These are phyloP conservation scores for Myrmophylax atrothorax DNA, from an alignment of 2,113 vertebrate genomes.

Conservation along the genomic window DNA sequence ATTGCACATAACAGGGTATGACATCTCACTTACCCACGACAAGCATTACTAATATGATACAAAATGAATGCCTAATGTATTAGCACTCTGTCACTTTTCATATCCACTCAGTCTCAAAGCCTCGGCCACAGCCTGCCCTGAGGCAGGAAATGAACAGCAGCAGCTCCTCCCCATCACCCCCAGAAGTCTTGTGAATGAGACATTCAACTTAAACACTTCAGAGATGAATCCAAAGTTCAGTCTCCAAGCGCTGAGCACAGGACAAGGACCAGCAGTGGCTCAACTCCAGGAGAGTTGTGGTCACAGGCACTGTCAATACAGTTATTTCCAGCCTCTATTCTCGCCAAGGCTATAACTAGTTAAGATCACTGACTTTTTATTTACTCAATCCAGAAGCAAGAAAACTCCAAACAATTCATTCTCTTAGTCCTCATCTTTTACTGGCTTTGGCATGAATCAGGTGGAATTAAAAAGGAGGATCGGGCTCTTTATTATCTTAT, in stretches of 20 bases:
- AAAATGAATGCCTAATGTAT: constrained; percentile 53
- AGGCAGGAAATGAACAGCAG: not conserved
- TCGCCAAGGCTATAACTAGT: not conserved
- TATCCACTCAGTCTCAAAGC: constrained; percentile 12
- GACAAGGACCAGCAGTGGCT: not conserved
- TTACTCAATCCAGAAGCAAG: not conserved
- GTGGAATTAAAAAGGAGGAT: not conserved
- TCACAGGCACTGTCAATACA: not conserved
- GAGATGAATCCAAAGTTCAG: not conserved
- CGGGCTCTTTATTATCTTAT: not conserved
- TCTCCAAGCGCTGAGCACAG: not conserved
- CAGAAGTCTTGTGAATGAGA: not conserved
- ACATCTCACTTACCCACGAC: constrained; percentile 41
- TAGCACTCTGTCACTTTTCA: constrained; percentile 65
- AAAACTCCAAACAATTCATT: not conserved
- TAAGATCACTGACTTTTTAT: not conserved
- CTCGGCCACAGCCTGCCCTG: not conserved
- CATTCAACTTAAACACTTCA: not conserved
- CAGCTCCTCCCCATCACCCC: constrained; percentile 18
- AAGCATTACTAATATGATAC: constrained; percentile 42
- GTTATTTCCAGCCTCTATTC: not conserved
- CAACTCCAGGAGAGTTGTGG: accelerated
- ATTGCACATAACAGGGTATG: not conserved
- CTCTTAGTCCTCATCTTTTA: not conserved
- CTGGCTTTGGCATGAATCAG: not conserved